Conservation (phyloP, 2,113 vertebrate species). For the Isurus oxyrinchus region DNA sequence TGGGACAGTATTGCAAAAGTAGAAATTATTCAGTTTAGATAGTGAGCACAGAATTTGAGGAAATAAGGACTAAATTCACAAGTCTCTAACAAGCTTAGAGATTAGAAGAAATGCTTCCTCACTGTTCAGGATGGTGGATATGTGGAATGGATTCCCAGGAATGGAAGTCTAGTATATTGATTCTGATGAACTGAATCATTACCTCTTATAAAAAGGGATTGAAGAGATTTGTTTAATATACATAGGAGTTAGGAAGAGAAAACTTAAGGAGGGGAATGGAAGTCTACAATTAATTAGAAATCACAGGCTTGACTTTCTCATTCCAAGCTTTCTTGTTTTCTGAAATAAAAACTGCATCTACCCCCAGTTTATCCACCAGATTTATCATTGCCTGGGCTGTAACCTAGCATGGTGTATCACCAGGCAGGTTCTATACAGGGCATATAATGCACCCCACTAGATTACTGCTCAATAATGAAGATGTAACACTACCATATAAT, state of each 20-base stretch:
- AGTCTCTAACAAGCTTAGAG: neutral
- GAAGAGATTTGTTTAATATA: neutral
- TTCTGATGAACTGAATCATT: neutral
- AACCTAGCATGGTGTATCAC: neutral
- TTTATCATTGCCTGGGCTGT: neutral
- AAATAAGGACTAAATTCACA: neutral
- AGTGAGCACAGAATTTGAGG: neutral
- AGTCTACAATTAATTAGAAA: neutral
- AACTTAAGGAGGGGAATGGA: neutral
- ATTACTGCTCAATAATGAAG: neutral
- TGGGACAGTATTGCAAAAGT: neutral
- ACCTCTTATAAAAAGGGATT: neutral
- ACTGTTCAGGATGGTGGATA: neutral
- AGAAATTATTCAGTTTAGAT: neutral
- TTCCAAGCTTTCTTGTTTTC: neutral
- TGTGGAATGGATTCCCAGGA: neutral
- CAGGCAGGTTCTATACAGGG: neutral
- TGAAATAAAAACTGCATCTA: neutral
- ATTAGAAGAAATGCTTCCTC: neutral
- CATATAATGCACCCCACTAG: neutral
- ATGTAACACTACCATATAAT: neutral
- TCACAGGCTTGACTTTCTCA: neutral
- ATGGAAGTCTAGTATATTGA: neutral
- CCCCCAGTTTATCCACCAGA: neutral
- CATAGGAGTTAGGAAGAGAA: neutral